Evolutionary conservation across 2,888 invertebrate species (phyloP), one percentile per base, ranked within the genome.

Genomic region (Ophraella communa): DNA sequence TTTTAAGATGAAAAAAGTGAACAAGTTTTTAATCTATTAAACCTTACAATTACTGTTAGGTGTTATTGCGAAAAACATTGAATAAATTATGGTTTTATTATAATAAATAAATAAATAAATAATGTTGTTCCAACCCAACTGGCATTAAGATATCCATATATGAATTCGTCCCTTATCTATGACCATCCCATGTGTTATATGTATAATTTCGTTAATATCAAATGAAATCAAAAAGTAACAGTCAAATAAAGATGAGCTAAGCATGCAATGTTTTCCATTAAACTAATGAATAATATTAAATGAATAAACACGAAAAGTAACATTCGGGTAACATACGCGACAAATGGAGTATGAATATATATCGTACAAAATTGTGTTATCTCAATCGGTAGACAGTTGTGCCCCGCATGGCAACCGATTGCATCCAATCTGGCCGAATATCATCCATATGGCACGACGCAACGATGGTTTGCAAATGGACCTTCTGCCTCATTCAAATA

Each of bases 351-450:
- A 69, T 67, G 69, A 69, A 69, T 69, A 74, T 71, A 66, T 53
- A 52, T 20, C 21, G 45, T 21, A 49, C 27, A 14, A 49, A 49
- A 27, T 49, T 66, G 68, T 72, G 73, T 76, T 74, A 74, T 75
- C 74, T 72, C 73, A 74, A 73, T 73, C 73, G 69, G 68, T 42
- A 71, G 74, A 73, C 76, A 75, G 74, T 74, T 75, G 75, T 68
- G 68, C 62, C 65, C 73, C 76, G 73, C 72, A 73, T 75, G 74
- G 71, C 71, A 74, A 74, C 73, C 72, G 74, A 72, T 68, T 73
- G 73, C 73, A 71, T 67, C 73, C 76, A 76, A 73, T 75, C 73
- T 76, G 76, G 71, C 73, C 71, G 72, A 73, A 76, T 74, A 73
- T 71, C 73, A 71, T 74, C 76, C 76, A 76, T 75, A 76, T 76